These are phyloP conservation scores for Megastigmus dorsalis DNA, from an alignment of 2,888 invertebrate genomes.

Conservation along the genomic window DNA sequence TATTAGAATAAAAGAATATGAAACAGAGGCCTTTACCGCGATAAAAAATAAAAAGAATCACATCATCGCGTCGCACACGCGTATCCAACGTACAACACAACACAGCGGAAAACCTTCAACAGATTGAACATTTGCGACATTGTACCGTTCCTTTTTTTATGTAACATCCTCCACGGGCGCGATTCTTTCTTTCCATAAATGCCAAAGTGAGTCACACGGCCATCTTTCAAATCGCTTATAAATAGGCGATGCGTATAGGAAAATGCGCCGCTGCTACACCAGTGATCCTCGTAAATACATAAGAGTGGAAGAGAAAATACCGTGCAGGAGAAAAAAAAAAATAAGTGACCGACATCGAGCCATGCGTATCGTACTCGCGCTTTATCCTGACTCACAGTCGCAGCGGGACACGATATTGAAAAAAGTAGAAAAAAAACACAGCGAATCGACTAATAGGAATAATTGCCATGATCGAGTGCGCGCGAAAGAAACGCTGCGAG, in stretches of 20 bases:
- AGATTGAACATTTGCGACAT: no score
- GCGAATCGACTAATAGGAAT: background rate
- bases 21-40: no score
- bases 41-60: no score
- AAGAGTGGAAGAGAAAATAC: no score
- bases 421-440: background rate
- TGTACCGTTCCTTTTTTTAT: no score
- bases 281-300: background rate
- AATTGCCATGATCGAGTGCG: background rate
- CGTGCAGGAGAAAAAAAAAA: background rate
- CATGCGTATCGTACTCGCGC: background rate
- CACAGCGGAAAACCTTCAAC: no score
- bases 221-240: background rate
- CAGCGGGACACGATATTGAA: no score
- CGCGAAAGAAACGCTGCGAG: conserved; percentile 15
- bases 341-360: background rate
- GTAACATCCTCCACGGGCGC: background rate
- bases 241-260: background rate
- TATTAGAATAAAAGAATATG: background rate
- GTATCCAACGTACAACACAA: no score
- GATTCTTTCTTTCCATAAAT: background rate
- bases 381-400: background rate
- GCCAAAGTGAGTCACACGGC: background rate
- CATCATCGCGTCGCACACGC: no score
- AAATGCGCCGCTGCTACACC: no score